Percentiles rank a stretch among this genome's conserved stretches.
phyloP scores from a whole-genome alignment of 2,113 vertebrate genomes.

The Sturnira hondurensis region DNA sequence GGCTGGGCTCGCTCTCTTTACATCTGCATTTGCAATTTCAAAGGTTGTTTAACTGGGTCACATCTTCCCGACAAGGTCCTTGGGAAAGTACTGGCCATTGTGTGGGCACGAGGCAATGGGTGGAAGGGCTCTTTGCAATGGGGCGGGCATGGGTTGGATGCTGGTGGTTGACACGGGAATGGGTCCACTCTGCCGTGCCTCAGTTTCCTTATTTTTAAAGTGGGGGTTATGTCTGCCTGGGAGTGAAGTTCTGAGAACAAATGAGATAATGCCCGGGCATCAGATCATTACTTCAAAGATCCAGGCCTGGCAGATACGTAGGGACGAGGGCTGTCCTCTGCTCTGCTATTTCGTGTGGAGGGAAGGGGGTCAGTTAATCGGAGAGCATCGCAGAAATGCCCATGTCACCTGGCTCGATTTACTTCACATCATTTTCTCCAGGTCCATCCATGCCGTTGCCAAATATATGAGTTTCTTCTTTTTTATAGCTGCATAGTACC shows the following conservation, averaged over 20 bases:
- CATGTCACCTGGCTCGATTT: too few relatives aligned
- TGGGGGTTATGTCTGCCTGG: neutral
- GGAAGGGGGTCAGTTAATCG: neutral
- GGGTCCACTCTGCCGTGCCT: neutral
- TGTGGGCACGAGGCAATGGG: neutral
- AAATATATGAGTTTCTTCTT: too few relatives aligned
- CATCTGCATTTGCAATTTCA: neutral
- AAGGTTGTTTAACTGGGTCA: neutral
- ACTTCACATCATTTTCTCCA: too few relatives aligned
- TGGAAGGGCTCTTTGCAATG: neutral
- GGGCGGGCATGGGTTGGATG: rapidly evolving
- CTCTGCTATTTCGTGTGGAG: neutral
- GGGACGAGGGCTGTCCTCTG: neutral
- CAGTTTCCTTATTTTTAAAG: neutral
- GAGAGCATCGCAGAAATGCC: neutral
- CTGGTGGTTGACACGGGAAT: rapidly evolving
- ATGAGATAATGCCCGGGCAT: neutral
- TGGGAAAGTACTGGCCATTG: neutral
- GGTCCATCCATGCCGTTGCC: too few relatives aligned
- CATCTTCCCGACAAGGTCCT: neutral
- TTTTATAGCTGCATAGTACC: too few relatives aligned
- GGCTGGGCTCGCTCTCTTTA: neutral
- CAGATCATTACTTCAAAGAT: neutral
- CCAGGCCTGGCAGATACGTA: neutral
- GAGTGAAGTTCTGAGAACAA: neutral